These are phyloP conservation scores for Borostomias antarcticus DNA, from an alignment of 2,797 vertebrate species.

Conservation along the genomic window DNA sequence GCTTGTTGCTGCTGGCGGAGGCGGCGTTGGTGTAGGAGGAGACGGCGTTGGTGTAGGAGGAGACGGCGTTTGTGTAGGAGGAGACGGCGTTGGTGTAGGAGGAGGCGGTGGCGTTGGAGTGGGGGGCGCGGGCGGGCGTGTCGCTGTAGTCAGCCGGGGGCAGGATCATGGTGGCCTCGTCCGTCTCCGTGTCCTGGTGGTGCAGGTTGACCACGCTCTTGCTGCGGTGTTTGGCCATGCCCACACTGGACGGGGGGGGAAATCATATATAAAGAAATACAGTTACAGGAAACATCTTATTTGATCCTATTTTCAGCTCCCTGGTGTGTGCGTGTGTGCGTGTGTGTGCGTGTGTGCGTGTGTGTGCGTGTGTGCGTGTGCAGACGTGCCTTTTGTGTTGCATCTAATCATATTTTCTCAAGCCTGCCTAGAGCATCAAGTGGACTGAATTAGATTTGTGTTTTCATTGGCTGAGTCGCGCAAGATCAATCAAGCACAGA, in stretches of 20 bases:
- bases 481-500: no score
- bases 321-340: no score
- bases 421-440: no score
- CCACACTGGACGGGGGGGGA: conserved; percentile 56
- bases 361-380: no score
- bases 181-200: conserved; percentile 82
- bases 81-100: conserved; percentile 48
- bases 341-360: no score
- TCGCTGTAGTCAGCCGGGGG: conserved; percentile 88
- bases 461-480: no score
- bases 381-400: no score
- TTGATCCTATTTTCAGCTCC: no score
- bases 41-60: conserved; percentile 48
- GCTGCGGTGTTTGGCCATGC: conserved; percentile 79
- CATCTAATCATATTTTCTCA: no score
- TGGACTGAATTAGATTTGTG: no score
- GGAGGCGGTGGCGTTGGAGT: conserved; percentile 36
- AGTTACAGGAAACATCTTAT: no score
- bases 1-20: conserved; percentile 5
- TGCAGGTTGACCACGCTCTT: conserved; percentile 89
- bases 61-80: conserved; percentile 38
- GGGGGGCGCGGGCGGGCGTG: conserved; percentile 39
- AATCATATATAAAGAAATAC: no score
- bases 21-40: background rate
- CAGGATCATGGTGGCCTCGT: conserved; percentile 80